Base-by-base conservation (phyloP, 2,797 vertebrate species). In the Pipistrellus kuhlii region DNA sequence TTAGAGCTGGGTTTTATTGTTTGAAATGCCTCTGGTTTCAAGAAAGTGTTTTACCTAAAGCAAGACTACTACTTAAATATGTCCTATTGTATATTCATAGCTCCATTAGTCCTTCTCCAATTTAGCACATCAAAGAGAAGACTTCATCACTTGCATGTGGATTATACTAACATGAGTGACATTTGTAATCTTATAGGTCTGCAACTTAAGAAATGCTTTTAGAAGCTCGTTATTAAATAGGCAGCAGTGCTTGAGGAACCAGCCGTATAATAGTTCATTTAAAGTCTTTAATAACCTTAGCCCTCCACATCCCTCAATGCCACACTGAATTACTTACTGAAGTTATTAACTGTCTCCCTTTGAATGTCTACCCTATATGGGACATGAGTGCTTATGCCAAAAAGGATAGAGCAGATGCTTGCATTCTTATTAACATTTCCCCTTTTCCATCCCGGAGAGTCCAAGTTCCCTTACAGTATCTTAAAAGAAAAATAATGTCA, bases 91-190 rank as follows among this genome's bases (percentile, higher is more conserved):
- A 98, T 98, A 99, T 99, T 98, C 98, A 98, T 98, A 99, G 98
- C 98, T 99, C 98, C 99, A 99, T 99, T 99, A 99, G 98, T 97
- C 98, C 96, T 98, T 97, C 98, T 98, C 98, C 98, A 98, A 98
- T 98, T 98, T 98, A 98, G 98, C 98, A 99, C 99, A 99, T 99
- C 99, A 99, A 99, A 99, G 99, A 98, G 97, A 98, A 98, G 96
- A 88, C 98, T 98, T 98, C 98, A 98, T 98, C 97, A 98, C 98
- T 98, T 98, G 98, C 98, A 98, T 98, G 98, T 98, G 98, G 98
- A 99, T 99, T 98, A 99, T 97, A 98, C 98, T 98, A 98, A 99
- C 98, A 98, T 98, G 98, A 99, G 97, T 98, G 98, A 98, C 98
- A 98, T 98, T 98, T 98, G 98, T 98, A 98, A 99, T 98, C 98